Conservation (phyloP, 92 coral and sea anemone species). For the Muricea muricata region DNA sequence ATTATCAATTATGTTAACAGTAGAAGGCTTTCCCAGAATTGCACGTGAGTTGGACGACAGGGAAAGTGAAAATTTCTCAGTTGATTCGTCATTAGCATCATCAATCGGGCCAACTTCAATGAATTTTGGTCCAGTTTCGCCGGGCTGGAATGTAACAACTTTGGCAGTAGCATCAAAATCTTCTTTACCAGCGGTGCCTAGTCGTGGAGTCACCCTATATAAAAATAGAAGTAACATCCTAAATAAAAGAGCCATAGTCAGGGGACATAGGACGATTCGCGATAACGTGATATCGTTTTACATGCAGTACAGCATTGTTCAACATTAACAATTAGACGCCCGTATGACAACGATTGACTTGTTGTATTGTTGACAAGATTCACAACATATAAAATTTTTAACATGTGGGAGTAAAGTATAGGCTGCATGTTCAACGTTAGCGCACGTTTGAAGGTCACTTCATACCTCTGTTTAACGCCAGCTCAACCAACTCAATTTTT, state of each 20-base stretch:
- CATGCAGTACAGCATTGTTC: no score
- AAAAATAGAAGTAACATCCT: neutral
- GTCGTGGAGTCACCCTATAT: slow-evolving; percentile 1
- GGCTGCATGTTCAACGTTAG: no score
- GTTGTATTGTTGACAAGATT: no score
- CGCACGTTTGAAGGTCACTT: no score
- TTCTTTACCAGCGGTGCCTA: neutral
- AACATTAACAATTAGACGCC: no score
- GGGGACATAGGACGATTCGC: neutral
- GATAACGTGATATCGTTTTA: no score
- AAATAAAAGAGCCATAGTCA: no score
- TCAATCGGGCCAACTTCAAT: neutral
- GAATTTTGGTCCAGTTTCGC: slow-evolving; percentile 31
- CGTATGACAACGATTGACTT: no score
- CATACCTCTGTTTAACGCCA: neutral
- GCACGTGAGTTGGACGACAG: slow-evolving; percentile 10
- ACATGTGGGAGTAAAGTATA: no score
- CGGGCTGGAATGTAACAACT: slow-evolving; percentile 21
- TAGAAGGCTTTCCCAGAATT: slow-evolving; percentile 9
- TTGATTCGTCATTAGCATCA: slow-evolving; percentile 1
- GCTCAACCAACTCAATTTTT: no score
- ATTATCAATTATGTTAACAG: slow-evolving; percentile 21
- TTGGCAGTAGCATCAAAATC: slow-evolving; percentile 9
- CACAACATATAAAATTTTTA: no score
- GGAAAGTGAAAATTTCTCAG: slow-evolving; percentile 19